Percentiles rank a stretch among this genome's conserved stretches.
Evolutionary conservation across 2,113 vertebrate genomes (phyloP).

Genomic region (Cryptomyrus ogoouensis): DNA sequence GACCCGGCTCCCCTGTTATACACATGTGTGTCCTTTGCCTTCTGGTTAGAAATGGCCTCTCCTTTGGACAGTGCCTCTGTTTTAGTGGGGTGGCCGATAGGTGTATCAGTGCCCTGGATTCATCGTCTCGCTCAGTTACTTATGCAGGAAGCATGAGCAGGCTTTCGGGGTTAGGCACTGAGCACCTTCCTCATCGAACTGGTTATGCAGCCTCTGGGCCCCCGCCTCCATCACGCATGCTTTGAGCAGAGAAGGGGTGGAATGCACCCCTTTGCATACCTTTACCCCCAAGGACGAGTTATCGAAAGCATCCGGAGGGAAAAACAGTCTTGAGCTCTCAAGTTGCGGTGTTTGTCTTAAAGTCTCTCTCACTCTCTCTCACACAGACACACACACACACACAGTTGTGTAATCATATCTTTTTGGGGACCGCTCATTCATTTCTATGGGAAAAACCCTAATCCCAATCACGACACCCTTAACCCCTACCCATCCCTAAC

Average conservation of each 20-base stretch:
- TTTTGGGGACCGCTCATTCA: too few species aligned
- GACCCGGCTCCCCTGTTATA: background rate
- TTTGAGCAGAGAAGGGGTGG: background rate
- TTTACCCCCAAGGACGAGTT: slow-evolving; percentile 17
- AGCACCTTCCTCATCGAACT: background rate
- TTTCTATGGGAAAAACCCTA: too few species aligned
- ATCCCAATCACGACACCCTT: too few species aligned
- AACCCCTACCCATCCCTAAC: too few species aligned
- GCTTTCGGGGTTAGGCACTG: background rate
- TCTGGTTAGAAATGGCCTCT: background rate
- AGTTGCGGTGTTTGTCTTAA: background rate
- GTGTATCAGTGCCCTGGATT: background rate
- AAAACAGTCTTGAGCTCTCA: background rate
- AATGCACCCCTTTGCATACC: slow-evolving; percentile 26
- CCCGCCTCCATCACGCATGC: background rate
- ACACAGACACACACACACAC: too few species aligned
- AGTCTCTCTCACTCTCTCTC: background rate
- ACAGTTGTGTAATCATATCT: too few species aligned
- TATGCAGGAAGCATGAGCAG: background rate
- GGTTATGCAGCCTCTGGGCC: background rate
- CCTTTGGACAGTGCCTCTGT: background rate
- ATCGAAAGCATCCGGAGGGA: background rate
- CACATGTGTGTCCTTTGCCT: background rate
- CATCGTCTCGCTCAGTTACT: background rate
- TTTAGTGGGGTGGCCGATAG: background rate